Percentiles rank a stretch among this genome's conserved stretches.
Conservation (phyloP, 2,113 vertebrate genomes). For the Bagarius yarrelli region DNA sequence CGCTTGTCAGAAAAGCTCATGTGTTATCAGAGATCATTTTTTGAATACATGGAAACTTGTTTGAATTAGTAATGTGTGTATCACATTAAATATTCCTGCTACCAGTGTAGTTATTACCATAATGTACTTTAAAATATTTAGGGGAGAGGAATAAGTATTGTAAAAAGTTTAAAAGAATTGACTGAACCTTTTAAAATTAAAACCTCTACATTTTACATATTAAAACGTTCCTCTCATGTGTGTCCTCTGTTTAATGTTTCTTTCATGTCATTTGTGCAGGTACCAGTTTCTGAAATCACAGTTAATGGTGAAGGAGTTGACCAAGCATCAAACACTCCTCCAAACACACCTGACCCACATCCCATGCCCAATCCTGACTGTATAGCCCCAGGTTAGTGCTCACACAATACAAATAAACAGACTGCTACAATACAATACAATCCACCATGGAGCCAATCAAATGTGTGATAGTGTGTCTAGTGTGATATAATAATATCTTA, state of each 20-base stretch:
- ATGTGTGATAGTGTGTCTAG: too few relatives aligned
- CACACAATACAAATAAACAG: background rate
- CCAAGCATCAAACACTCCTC: constrained; percentile 68
- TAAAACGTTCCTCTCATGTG: background rate
- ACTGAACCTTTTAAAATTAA: too few relatives aligned
- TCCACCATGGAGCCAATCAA: background rate
- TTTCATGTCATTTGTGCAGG: constrained; percentile 46
- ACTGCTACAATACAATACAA: background rate
- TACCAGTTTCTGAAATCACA: constrained; percentile 65
- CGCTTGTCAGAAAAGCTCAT: background rate
- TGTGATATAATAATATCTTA: too few relatives aligned
- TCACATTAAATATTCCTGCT: background rate
- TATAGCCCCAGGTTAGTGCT: constrained; percentile 85
- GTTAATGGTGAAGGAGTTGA: constrained; percentile 62
- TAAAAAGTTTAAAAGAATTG: too few relatives aligned
- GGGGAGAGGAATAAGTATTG: background rate
- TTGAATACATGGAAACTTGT: background rate
- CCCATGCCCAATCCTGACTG: constrained; percentile 77
- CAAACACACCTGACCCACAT: constrained; percentile 71
- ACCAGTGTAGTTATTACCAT: background rate
- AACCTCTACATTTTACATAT: too few relatives aligned
- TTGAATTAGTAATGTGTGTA: background rate
- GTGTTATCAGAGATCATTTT: background rate
- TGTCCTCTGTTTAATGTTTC: background rate
- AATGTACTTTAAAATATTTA: background rate